These are phyloP conservation scores for Channa argus DNA, from an alignment of 2,113 vertebrate species.

Conservation along the genomic window DNA sequence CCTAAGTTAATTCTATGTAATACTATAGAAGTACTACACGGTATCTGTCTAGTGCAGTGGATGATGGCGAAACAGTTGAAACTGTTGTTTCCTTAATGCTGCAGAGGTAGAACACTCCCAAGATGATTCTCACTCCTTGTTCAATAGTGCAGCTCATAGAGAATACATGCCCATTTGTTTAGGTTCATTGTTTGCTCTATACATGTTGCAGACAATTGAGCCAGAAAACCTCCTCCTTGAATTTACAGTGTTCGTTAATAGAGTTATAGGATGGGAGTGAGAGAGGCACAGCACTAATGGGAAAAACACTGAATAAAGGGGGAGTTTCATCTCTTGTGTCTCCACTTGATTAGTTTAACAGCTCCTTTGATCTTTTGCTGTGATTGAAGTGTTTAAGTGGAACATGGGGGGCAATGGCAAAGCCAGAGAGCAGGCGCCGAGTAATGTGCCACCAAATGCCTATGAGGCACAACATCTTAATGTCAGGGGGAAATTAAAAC, in stretches of 20 bases:
- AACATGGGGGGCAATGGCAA: slow-evolving; percentile 92
- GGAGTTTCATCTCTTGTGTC: slow-evolving; percentile 81
- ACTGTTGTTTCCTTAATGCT: slow-evolving; percentile 44
- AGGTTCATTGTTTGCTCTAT: slow-evolving; percentile 72
- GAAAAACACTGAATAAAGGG: slow-evolving; percentile 75
- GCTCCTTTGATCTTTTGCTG: slow-evolving; percentile 95
- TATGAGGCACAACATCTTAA: slow-evolving; percentile 96
- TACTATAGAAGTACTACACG: slow-evolving; percentile 3
- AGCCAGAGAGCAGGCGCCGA: slow-evolving; percentile 85
- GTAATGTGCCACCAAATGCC: slow-evolving; percentile 91
- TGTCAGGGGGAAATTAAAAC: slow-evolving; percentile 99
- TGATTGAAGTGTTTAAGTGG: slow-evolving; percentile 97
- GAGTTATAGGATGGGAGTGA: slow-evolving; percentile 62
- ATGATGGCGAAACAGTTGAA: slow-evolving; percentile 30
- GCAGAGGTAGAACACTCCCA: slow-evolving; percentile 27
- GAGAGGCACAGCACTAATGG: slow-evolving; percentile 57
- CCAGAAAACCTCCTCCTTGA: slow-evolving; percentile 54
- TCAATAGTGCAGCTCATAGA: slow-evolving; percentile 62
- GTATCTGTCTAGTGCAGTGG: background rate
- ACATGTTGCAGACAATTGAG: slow-evolving; percentile 77
- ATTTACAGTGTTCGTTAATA: slow-evolving; percentile 70
- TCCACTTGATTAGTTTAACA: slow-evolving; percentile 96
- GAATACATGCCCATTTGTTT: slow-evolving; percentile 69
- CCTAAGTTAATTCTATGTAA: slow-evolving; percentile 4
- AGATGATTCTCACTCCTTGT: slow-evolving; percentile 46